phyloP scores from a whole-genome alignment of 2,113 vertebrate species.

The Calonectris borealis region DNA sequence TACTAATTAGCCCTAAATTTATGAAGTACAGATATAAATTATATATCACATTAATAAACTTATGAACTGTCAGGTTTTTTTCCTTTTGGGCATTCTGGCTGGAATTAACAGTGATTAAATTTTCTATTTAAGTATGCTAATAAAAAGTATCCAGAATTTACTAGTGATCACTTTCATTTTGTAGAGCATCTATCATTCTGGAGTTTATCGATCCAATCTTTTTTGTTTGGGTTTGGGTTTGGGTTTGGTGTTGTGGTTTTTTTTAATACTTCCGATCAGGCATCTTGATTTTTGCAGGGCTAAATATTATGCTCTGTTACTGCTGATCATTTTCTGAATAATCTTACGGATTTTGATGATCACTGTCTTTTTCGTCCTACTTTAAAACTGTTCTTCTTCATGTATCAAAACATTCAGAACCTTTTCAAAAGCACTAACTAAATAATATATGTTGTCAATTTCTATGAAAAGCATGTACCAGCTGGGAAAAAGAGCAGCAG shows the following conservation, averaged over 20 bases:
- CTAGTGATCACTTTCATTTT: neutral
- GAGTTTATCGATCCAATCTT: neutral
- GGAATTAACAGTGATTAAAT: neutral
- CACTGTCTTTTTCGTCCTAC: neutral
- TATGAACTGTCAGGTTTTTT: neutral
- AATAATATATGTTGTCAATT: neutral
- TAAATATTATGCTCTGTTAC: neutral
- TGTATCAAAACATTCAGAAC: neutral
- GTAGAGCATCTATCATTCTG: neutral
- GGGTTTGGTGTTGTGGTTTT: neutral
- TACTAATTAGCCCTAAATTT: neutral
- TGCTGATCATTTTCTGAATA: neutral
- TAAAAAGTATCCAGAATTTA: neutral
- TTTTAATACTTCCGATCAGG: neutral
- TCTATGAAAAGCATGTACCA: neutral
- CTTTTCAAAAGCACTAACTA: neutral
- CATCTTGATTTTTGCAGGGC: neutral
- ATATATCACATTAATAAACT: neutral
- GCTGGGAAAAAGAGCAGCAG: neutral
- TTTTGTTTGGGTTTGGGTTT: neutral
- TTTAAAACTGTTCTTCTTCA: neutral
- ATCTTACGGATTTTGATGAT: neutral
- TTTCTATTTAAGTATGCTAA: neutral
- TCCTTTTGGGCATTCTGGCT: neutral
- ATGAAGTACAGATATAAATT: neutral